Evolutionary conservation across 2,797 vertebrate species (phyloP).

Genomic region (Neosalanx taihuensis): DNA sequence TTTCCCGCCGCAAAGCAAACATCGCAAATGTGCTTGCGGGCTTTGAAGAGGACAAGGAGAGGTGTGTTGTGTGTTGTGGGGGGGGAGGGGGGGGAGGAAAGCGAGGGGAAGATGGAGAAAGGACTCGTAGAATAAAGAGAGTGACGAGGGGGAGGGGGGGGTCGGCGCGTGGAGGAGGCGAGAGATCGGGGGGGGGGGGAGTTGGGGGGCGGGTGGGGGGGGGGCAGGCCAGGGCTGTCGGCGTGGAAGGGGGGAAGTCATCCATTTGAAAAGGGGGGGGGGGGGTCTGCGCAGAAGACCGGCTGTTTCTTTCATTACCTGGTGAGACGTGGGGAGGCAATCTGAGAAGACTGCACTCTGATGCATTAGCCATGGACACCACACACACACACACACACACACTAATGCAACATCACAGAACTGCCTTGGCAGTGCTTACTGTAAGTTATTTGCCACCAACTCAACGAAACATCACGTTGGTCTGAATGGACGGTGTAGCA

Average conservation of each 20-base stretch:
- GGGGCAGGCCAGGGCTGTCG: constrained; percentile 9
- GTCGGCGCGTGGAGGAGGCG: not conserved
- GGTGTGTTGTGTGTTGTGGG: not conserved
- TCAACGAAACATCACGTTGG: too few relatives aligned
- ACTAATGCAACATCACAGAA: constrained; percentile 40
- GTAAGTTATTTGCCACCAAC: too few relatives aligned
- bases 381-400: constrained; percentile 19
- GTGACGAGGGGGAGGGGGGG: constrained; percentile 1
- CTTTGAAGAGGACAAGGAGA: not conserved
- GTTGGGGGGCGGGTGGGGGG: too few relatives aligned
- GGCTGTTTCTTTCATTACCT: constrained; percentile 55
- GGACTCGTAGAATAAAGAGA: not conserved
- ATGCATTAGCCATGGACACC: not conserved
- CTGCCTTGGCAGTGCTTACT: too few relatives aligned
- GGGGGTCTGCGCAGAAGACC: constrained; percentile 41
- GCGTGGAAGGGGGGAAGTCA: constrained; percentile 35
- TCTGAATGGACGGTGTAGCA: too few relatives aligned
- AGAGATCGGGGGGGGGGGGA: not conserved
- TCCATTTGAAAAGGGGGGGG: constrained; percentile 52
- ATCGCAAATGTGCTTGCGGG: constrained; percentile 1
- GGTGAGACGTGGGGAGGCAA: constrained; percentile 47
- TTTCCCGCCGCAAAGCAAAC: not conserved
- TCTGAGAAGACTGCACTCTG: constrained; percentile 26
- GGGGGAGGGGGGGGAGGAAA: not conserved
- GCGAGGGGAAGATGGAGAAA: too few relatives aligned